phyloP scores from a whole-genome alignment of 1,140 invertebrate species.

The Trichonephila clavata region DNA sequence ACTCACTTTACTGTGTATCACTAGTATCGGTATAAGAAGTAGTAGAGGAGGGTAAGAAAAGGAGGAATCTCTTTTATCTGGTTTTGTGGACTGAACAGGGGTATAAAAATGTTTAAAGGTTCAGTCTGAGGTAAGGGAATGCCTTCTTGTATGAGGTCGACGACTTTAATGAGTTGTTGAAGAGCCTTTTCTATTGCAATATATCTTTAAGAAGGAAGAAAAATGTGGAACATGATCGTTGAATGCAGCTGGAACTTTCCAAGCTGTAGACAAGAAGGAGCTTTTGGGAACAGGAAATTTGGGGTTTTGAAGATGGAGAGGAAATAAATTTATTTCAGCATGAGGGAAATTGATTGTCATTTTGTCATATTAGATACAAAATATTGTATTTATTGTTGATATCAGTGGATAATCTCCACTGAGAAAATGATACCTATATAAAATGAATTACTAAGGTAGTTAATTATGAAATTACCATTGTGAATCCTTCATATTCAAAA shows the following conservation, averaged over 20 bases:
- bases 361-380: no score
- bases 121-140: neutral
- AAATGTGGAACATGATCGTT: neutral
- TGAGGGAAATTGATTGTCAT: no score
- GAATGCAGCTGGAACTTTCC: neutral
- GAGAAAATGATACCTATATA: no score
- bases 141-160: neutral
- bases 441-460: no score
- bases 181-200: neutral
- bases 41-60: neutral
- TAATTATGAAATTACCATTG: no score
- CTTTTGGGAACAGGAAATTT: neutral
- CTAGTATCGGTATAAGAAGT: conserved; percentile 18
- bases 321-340: neutral
- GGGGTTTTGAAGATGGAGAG: neutral
- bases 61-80: conserved; percentile 20
- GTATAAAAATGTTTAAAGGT: conserved; percentile 44
- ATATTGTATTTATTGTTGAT: no score
- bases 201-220: neutral
- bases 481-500: no score
- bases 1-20: conserved; percentile 19
- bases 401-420: no score
- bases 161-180: conserved; percentile 41
- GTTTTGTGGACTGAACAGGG: conserved; percentile 38
- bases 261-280: neutral